phyloP scores from a whole-genome alignment of 1,140 invertebrate genomes.

The Drosophila bifasciata region DNA sequence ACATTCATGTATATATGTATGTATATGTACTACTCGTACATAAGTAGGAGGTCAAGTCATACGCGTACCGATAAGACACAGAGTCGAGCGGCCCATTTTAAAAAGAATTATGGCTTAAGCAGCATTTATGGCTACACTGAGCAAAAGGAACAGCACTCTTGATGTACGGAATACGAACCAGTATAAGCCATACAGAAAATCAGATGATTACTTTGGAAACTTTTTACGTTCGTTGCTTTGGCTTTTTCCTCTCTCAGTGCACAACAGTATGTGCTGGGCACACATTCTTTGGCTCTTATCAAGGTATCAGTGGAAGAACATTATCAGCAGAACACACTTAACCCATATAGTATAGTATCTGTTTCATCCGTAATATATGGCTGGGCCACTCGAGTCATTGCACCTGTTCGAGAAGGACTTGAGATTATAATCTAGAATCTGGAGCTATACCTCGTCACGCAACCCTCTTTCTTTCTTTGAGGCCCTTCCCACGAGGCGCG shows the following conservation, averaged over 20 bases:
- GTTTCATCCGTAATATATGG: slow-evolving; percentile 28
- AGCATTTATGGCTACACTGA: slow-evolving; percentile 2
- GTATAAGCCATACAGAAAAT: too few relatives aligned
- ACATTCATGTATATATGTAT: too few relatives aligned
- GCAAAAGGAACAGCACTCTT: background rate
- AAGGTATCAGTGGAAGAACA: too few relatives aligned
- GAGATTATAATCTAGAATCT: slow-evolving; percentile 10
- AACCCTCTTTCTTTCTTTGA: slow-evolving; percentile 1
- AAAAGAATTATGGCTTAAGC: slow-evolving; percentile 25
- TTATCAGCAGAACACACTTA: slow-evolving; percentile 26
- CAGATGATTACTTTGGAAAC: too few relatives aligned
- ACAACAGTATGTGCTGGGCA: too few relatives aligned
- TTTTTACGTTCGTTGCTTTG: too few relatives aligned
- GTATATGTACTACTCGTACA: background rate
- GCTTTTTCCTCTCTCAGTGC: too few relatives aligned
- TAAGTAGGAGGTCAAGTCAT: slow-evolving; percentile 14
- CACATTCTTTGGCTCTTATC: slow-evolving; percentile 2
- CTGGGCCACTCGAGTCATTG: slow-evolving; percentile 22
- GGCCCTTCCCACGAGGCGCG: slow-evolving; percentile 2
- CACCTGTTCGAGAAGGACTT: slow-evolving; percentile 16
- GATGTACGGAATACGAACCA: too few relatives aligned
- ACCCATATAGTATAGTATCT: slow-evolving; percentile 17
- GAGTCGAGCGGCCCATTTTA: slow-evolving; percentile 14
- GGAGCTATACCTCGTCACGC: slow-evolving; percentile 1
- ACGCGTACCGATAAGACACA: slow-evolving; percentile 8